These are phyloP conservation scores for Willisornis vidua DNA, from an alignment of 2,113 vertebrate genomes.

Conservation along the genomic window DNA sequence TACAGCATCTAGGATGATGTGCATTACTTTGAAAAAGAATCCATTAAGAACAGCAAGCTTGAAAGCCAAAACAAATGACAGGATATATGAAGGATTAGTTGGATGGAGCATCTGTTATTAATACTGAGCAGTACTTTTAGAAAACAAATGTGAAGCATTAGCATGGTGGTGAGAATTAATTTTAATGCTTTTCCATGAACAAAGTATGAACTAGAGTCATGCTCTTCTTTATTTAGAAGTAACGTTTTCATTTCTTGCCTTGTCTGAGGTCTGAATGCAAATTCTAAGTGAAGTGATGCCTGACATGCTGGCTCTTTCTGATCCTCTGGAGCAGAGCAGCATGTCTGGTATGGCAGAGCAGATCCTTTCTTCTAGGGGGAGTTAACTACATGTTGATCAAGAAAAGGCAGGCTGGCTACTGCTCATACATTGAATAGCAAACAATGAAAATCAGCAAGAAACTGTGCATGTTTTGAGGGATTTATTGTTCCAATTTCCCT, in stretches of 20 bases:
- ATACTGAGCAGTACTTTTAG: slow-evolving; percentile 16
- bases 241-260: slow-evolving; percentile 20
- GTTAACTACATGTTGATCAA: neutral
- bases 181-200: slow-evolving; percentile 28
- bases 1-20: neutral
- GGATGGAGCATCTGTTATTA: slow-evolving; percentile 44
- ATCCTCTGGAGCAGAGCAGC: neutral
- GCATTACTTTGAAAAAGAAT: neutral
- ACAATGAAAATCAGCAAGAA: slow-evolving; percentile 9
- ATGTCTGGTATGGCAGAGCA: fast-evolving
- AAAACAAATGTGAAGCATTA: slow-evolving; percentile 37
- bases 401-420: neutral
- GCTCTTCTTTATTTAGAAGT: slow-evolving; percentile 27
- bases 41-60: slow-evolving; percentile 26
- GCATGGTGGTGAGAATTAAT: neutral
- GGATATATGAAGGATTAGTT: slow-evolving; percentile 39
- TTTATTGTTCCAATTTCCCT: neutral
- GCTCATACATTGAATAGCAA: neutral
- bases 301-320: neutral
- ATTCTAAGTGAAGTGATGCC: neutral
- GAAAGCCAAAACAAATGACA: slow-evolving; percentile 48
- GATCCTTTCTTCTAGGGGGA: neutral
- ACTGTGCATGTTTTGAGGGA: neutral
- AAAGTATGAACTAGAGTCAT: neutral
- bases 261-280: neutral